phyloP scores from a whole-genome alignment of 2,888 invertebrate genomes.

The Cryptocephalus primarius region DNA sequence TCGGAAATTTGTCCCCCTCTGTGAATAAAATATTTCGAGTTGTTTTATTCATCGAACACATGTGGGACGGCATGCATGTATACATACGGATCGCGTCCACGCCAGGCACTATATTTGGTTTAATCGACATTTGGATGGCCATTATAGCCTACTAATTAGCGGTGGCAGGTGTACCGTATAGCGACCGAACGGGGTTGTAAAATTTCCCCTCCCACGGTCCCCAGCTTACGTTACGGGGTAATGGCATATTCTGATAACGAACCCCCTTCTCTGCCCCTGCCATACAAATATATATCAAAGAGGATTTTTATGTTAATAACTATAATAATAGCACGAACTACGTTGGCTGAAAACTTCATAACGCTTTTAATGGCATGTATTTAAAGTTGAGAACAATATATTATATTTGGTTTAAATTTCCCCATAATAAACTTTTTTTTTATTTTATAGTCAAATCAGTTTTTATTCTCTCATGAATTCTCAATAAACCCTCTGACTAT shows the following conservation, averaged over 20 bases:
- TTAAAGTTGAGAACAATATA: too few species aligned
- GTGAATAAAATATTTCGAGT: constrained; percentile 11
- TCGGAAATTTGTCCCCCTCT: background rate
- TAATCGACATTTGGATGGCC: constrained; percentile 37
- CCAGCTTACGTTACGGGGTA: constrained; percentile 21
- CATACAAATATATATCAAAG: too few species aligned
- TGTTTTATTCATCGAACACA: constrained; percentile 12
- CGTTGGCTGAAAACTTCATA: too few species aligned
- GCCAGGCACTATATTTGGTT: constrained; percentile 33
- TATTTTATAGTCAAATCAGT: too few species aligned
- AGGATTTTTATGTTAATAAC: too few species aligned
- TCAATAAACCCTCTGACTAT: too few species aligned
- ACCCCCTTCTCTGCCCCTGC: background rate
- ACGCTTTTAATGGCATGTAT: too few species aligned
- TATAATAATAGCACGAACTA: too few species aligned
- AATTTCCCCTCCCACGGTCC: constrained; percentile 27
- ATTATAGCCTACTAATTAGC: constrained; percentile 39
- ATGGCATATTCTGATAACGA: constrained; percentile 12
- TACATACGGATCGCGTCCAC: constrained; percentile 14
- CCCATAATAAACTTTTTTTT: too few species aligned
- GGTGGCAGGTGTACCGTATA: constrained; percentile 37
- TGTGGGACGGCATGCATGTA: constrained; percentile 11
- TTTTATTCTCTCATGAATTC: too few species aligned
- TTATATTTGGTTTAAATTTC: too few species aligned
- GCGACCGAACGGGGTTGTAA: constrained; percentile 28